phyloP scores from a whole-genome alignment of 2,113 vertebrate genomes.

The Peromyscus maniculatus region DNA sequence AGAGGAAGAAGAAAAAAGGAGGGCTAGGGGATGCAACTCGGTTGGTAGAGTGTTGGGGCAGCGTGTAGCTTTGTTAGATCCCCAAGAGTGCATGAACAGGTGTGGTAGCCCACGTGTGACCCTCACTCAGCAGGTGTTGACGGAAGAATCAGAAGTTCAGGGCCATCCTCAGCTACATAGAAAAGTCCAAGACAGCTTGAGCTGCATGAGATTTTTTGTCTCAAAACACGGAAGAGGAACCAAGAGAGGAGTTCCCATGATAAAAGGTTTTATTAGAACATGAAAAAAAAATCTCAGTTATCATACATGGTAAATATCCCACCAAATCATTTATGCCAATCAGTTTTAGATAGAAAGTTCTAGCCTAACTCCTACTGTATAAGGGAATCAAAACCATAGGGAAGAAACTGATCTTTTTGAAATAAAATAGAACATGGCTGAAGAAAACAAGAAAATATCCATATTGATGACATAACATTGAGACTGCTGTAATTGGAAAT shows the following conservation, averaged over 20 bases:
- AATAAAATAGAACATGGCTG: slow-evolving; percentile 52
- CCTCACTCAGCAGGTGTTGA: background rate
- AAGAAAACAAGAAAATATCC: slow-evolving; percentile 1
- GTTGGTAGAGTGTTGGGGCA: background rate
- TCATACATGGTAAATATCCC: background rate
- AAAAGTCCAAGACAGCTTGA: too few relatives aligned
- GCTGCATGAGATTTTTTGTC: background rate
- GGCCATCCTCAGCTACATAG: too few relatives aligned
- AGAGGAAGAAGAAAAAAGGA: background rate
- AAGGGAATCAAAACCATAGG: slow-evolving; percentile 14
- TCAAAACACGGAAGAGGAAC: background rate
- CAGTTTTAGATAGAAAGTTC: slow-evolving; percentile 29
- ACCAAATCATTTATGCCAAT: slow-evolving; percentile 31
- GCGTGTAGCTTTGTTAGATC: background rate
- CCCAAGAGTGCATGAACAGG: background rate
- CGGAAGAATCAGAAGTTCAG: background rate
- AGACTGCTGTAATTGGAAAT: slow-evolving; percentile 24
- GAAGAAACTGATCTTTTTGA: background rate
- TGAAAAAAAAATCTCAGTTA: background rate
- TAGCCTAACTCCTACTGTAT: slow-evolving; percentile 24
- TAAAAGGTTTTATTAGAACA: slow-evolving; percentile 23
- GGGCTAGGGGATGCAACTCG: background rate
- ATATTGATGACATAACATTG: background rate
- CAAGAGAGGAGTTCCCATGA: background rate
- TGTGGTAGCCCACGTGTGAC: background rate